These are phyloP conservation scores for Chaenogobius annularis DNA, from an alignment of 2,113 vertebrate species.

Conservation along the genomic window DNA sequence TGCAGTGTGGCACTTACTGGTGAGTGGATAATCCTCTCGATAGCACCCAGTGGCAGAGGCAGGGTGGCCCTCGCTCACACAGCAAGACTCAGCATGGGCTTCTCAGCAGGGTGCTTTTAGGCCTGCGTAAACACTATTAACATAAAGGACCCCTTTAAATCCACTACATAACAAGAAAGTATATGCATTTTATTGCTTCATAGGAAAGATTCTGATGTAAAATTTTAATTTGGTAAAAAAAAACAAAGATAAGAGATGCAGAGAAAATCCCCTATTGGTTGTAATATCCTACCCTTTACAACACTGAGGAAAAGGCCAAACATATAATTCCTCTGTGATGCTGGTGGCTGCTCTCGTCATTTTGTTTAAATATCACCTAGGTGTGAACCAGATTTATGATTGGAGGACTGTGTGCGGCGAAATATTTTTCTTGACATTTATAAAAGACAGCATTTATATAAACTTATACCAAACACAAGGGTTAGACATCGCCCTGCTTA, in stretches of 20 bases:
- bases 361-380: conserved; percentile 68
- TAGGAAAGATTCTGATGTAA: conserved; percentile 20
- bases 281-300: conserved; percentile 61
- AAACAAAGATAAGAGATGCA: conserved; percentile 40
- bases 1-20: conserved; percentile 45
- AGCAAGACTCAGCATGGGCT: conserved; percentile 33
- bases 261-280: conserved; percentile 39
- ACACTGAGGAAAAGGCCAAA: conserved; percentile 62
- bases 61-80: conserved; percentile 30
- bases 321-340: conserved; percentile 56
- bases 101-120: conserved; percentile 23
- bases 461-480: conserved; percentile 41
- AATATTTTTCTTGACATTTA: conserved; percentile 72
- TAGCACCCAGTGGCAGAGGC: conserved; percentile 43
- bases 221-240: conserved; percentile 40
- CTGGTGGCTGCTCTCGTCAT: conserved; percentile 37
- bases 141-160: conserved; percentile 1
- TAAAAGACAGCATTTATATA: conserved; percentile 66
- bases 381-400: conserved; percentile 65
- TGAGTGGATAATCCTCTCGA: conserved; percentile 54
- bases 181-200: conserved; percentile 18
- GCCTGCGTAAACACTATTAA: conserved; percentile 12
- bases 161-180: background rate
- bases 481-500: conserved; percentile 12
- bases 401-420: conserved; percentile 50